phyloP scores from a whole-genome alignment of 2,113 vertebrate species.

The Coreoperca whiteheadi region DNA sequence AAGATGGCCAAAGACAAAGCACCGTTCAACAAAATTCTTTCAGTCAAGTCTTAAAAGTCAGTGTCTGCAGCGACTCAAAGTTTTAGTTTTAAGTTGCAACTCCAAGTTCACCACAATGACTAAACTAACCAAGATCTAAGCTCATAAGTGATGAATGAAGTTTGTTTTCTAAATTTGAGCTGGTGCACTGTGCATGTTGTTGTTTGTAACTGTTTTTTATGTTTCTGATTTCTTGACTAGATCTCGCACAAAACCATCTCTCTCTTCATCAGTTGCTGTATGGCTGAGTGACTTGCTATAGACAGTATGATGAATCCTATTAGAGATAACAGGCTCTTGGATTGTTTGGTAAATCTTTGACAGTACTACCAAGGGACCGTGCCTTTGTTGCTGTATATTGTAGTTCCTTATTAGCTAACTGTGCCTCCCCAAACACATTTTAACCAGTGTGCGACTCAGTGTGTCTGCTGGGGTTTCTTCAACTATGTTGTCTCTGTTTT shows the following conservation, averaged over 20 bases:
- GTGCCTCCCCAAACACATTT: slow-evolving; percentile 51
- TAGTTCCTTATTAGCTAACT: slow-evolving; percentile 53
- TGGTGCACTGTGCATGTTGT: background rate
- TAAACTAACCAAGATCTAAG: background rate
- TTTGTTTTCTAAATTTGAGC: slow-evolving; percentile 5
- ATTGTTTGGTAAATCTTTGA: slow-evolving; percentile 55
- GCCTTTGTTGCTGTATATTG: slow-evolving; percentile 41
- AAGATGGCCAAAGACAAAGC: background rate
- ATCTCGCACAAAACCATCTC: background rate
- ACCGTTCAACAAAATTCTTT: background rate
- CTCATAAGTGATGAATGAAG: background rate
- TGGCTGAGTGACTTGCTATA: slow-evolving; percentile 24
- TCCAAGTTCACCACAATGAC: background rate
- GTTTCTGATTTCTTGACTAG: slow-evolving; percentile 3
- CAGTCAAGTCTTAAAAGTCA: background rate
- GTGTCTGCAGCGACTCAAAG: background rate
- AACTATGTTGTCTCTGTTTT: slow-evolving; percentile 23
- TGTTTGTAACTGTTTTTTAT: background rate
- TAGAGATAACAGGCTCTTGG: slow-evolving; percentile 44
- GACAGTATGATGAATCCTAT: slow-evolving; percentile 44
- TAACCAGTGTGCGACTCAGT: slow-evolving; percentile 50
- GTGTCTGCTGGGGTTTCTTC: slow-evolving; percentile 32
- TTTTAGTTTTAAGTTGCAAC: background rate
- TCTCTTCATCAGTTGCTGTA: slow-evolving; percentile 13
- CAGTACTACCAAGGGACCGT: slow-evolving; percentile 8